A percentile compares a stretch with the other conserved stretches of the same genome.
phyloP scores from a whole-genome alignment of 2,797 vertebrate genomes.

The Premnoplex brunnescens region DNA sequence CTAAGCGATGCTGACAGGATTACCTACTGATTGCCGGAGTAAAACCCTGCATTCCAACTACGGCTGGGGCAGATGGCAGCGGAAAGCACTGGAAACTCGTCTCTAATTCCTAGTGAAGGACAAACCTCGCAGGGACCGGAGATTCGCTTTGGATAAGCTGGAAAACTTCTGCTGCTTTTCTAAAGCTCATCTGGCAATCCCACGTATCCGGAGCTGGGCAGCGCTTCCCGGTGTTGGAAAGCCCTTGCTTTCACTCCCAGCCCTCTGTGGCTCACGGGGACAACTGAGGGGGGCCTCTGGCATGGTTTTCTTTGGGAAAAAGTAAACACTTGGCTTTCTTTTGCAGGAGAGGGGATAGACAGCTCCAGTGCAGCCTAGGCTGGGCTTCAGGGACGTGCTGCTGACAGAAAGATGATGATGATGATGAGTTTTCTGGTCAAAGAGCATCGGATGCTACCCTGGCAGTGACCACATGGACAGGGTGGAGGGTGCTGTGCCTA shows the following conservation, averaged over 20 bases:
- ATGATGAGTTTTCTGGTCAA: background rate
- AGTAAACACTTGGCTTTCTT: background rate
- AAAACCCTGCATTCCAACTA: constrained; percentile 14
- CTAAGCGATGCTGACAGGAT: background rate
- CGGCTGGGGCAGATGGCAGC: constrained; percentile 35
- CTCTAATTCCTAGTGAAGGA: constrained; percentile 19
- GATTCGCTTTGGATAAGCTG: background rate
- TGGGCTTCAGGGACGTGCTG: background rate
- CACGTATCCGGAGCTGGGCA: rapidly evolving
- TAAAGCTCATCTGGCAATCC: background rate
- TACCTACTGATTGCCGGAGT: background rate
- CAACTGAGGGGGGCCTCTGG: rapidly evolving
- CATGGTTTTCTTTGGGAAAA: background rate
- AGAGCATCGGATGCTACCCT: background rate
- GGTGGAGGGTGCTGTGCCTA: background rate
- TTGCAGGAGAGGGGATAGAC: background rate
- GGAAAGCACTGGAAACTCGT: background rate
- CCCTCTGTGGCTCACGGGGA: background rate
- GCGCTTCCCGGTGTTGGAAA: rapidly evolving
- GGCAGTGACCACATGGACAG: background rate
- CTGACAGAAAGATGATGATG: background rate
- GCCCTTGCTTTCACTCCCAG: rapidly evolving
- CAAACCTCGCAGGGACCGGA: background rate
- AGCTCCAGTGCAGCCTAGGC: background rate
- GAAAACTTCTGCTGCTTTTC: background rate